Evolutionary conservation across 2,113 vertebrate genomes (phyloP).

Genomic region (Shinisaurus crocodilurus): DNA sequence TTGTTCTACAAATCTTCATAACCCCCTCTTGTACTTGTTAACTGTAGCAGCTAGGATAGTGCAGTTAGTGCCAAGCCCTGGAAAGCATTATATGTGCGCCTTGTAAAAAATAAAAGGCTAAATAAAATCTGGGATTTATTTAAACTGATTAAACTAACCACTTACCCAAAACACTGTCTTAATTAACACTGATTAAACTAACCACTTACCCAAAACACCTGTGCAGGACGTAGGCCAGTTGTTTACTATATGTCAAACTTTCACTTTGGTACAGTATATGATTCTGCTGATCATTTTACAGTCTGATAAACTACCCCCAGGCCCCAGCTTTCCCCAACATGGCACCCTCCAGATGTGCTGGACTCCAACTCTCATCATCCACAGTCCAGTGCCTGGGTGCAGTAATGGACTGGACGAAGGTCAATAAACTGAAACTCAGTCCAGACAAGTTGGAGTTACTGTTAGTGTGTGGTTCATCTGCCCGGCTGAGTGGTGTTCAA

Average conservation of each 20-base stretch:
- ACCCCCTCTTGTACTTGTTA: not conserved
- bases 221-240: not conserved
- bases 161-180: not conserved
- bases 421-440: too few relatives aligned
- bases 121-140: slow-evolving; percentile 17
- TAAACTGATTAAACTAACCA: not conserved
- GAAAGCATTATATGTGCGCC: not conserved
- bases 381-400: too few relatives aligned
- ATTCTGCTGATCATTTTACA: not conserved
- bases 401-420: too few relatives aligned
- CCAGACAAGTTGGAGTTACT: too few relatives aligned
- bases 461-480: too few relatives aligned
- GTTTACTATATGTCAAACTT: not conserved
- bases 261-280: not conserved
- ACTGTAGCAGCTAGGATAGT: not conserved
- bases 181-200: not conserved
- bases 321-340: not conserved
- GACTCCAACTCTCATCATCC: too few relatives aligned
- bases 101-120: not conserved
- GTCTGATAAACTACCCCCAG: too few relatives aligned
- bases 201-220: not conserved
- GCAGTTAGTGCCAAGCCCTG: not conserved
- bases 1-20: not conserved
- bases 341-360: not conserved
- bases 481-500: too few relatives aligned